phyloP scores from a whole-genome alignment of 2,113 vertebrate species.

The Eonycteris spelaea region DNA sequence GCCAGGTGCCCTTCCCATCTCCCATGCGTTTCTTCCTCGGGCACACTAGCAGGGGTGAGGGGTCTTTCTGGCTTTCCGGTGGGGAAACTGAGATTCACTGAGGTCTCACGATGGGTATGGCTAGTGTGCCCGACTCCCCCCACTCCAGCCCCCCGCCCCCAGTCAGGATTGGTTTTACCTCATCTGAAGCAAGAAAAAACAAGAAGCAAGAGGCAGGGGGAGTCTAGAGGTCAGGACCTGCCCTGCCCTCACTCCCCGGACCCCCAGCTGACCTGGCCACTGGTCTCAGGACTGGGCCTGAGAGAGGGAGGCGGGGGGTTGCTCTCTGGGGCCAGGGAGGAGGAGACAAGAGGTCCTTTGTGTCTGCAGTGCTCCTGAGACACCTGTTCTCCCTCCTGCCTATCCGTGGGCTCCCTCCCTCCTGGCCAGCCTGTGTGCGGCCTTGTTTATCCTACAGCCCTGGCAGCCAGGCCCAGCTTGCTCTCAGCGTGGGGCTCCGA shows the following conservation, averaged over 20 bases:
- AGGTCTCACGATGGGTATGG: background rate
- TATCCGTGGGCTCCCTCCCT: slow-evolving; percentile 40
- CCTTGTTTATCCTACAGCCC: slow-evolving; percentile 49
- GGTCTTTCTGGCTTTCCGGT: background rate
- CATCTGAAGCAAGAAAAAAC: background rate
- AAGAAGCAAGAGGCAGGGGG: background rate
- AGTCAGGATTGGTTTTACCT: background rate
- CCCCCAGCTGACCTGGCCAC: slow-evolving; percentile 56
- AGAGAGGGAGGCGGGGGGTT: background rate
- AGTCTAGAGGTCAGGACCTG: background rate
- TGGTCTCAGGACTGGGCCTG: background rate
- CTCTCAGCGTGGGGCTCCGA: slow-evolving; percentile 57
- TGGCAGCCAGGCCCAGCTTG: slow-evolving; percentile 29
- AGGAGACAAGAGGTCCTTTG: slow-evolving; percentile 74
- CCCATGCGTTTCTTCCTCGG: background rate
- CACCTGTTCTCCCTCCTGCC: slow-evolving; percentile 77
- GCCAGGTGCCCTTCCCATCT: background rate
- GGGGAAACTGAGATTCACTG: background rate
- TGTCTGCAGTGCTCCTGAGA: slow-evolving; percentile 65
- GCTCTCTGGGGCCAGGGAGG: background rate
- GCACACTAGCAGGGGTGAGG: background rate
- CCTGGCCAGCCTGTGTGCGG: background rate
- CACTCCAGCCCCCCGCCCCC: background rate
- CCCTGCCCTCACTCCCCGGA: background rate
- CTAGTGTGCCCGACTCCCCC: background rate